Evolutionary conservation across 2,888 invertebrate genomes (phyloP), one percentile per base, ranked within the genome.

Genomic region (Eueremaeus valkanovi): DNA sequence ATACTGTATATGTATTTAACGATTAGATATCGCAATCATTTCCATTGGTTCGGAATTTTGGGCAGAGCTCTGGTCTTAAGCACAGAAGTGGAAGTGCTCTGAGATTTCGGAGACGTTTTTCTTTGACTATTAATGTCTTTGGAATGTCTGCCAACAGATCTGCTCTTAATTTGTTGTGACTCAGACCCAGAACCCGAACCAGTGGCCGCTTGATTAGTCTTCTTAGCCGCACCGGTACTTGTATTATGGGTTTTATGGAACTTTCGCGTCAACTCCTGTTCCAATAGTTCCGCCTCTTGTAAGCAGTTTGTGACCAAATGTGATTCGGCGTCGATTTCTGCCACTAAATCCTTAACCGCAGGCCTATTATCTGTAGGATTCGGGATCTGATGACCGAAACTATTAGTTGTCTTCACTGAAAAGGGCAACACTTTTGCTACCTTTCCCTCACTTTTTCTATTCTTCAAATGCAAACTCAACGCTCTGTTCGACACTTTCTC

Each of bases 291-390:
- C 40, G 78, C 78, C 70, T 78, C 78, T 42, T 78, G 78, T 8
- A 78, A 73, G 68, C 78, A 78, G 31, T 78, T 75, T 45, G 55
- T 78, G 27, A 78, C 78, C 74, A 78, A 75, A 6, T 75, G 75
- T 36, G 78, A 78, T 45, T 78, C 78, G 9, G 78, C 78, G 75
- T 78, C 78, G 24, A 78, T 78, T 75, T 78, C 78, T 36, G 78
- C 78, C 1, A 78, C 77, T 16, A 78, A 74, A 73, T 78, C 78
- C 70, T 77, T 27, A n/a, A 36, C 13, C 3, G 8, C n/a, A 3
- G 13, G 36, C 11, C 16, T 21, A 18, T 51, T 21, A 5, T 21
- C 51, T 9, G 18, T 51, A 51, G 3, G 18, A 27, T 24, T 55
- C 36, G 36, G 36, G 11, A 36, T 36, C 36, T 8, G 36, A 9